Percentiles rank a stretch among this genome's conserved stretches.
These are phyloP conservation scores for Brenthis ino DNA, from an alignment of 2,888 invertebrate genomes.

Conservation along the genomic window DNA sequence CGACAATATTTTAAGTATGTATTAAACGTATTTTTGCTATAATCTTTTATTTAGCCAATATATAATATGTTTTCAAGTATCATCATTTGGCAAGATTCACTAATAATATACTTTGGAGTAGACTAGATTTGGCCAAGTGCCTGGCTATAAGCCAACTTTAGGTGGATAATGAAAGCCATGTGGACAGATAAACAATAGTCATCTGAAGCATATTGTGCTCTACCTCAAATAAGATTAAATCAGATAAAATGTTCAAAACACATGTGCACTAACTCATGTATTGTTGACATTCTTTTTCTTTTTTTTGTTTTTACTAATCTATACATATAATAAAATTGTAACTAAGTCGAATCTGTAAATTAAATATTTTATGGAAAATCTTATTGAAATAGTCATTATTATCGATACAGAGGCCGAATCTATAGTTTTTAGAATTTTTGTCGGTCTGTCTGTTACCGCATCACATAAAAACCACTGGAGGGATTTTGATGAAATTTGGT, in stretches of 20 bases:
- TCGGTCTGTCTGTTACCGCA: no score
- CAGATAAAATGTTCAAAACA: constrained; percentile 2
- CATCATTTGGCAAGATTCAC: constrained; percentile 39
- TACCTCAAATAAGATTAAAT: constrained; percentile 23
- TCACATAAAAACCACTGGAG: no score
- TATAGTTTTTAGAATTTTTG: no score
- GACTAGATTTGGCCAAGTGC: constrained; percentile 35
- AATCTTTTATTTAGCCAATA: constrained; percentile 18
- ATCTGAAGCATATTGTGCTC: constrained; percentile 26
- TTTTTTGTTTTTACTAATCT: not conserved
- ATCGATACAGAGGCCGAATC: no score
- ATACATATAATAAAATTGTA: no score
- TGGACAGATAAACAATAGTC: constrained; percentile 39
- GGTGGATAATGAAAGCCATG: constrained; percentile 47
- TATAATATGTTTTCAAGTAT: constrained; percentile 31
- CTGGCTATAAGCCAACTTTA: constrained; percentile 38
- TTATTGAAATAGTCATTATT: no score
- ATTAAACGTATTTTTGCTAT: not conserved
- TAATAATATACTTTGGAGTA: constrained; percentile 39
- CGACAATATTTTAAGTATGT: no score
- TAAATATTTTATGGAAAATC: no score
- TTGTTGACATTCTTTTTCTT: not conserved
- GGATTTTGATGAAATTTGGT: no score
- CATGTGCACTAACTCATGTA: not conserved
- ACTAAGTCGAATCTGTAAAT: no score